Conservation (phyloP, 2,113 vertebrate genomes). For the Leuciscus idus region DNA sequence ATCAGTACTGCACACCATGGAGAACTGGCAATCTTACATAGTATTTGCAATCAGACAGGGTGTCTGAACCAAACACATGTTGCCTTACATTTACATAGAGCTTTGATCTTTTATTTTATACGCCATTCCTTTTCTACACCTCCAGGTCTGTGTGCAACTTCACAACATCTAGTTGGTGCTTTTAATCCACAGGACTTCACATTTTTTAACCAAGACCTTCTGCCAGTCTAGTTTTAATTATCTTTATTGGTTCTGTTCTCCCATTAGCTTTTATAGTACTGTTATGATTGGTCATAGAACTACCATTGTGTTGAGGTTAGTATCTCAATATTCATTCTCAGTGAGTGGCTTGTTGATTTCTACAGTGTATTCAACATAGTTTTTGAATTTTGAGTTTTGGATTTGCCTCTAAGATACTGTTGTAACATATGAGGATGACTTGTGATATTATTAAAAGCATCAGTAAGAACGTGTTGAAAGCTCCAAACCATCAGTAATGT, state of each 20-base stretch:
- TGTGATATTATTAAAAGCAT: background rate
- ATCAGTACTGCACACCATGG: conserved; percentile 23
- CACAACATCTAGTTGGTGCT: background rate
- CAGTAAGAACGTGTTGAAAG: no score
- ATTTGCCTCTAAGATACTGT: background rate
- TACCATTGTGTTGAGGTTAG: background rate
- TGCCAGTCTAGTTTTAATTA: background rate
- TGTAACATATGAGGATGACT: background rate
- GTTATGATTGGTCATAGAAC: background rate
- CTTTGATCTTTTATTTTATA: conserved; percentile 33
- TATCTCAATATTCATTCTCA: background rate
- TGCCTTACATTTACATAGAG: conserved; percentile 8
- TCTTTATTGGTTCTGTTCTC: background rate
- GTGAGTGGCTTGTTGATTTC: background rate
- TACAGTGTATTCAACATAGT: background rate
- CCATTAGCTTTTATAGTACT: background rate
- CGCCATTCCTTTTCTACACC: background rate
- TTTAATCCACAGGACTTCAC: background rate
- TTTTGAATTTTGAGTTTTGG: background rate
- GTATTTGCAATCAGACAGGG: background rate
- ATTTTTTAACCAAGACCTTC: conserved; percentile 2
- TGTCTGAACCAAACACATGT: background rate
- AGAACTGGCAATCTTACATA: conserved; percentile 9
- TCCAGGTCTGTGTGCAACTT: background rate
- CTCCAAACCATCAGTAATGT: background rate